Percentiles rank a stretch among this genome's conserved stretches.
Conservation (phyloP, 2,113 vertebrate genomes). For the Mobula hypostoma region DNA sequence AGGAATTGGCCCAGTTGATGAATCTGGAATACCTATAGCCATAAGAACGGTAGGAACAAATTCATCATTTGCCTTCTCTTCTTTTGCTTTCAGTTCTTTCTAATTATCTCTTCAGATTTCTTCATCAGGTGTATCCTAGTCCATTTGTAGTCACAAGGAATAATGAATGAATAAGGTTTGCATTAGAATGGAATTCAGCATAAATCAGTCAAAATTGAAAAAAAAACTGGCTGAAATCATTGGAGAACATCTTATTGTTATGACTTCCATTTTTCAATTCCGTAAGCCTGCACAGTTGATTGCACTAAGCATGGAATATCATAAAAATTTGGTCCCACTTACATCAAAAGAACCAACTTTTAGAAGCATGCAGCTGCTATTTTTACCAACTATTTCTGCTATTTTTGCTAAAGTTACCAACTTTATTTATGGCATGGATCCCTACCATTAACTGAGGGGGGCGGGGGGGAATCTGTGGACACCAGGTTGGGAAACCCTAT, state of each 20-base stretch:
- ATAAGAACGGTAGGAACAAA: slow-evolving; percentile 82
- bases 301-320: too few relatives aligned
- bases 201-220: slow-evolving; percentile 31
- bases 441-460: too few relatives aligned
- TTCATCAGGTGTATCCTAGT: not conserved
- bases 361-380: too few relatives aligned
- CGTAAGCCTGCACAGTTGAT: not conserved
- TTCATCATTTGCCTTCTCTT: not conserved
- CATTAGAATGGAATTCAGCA: slow-evolving; percentile 25
- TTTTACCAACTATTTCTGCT: too few relatives aligned
- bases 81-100: not conserved
- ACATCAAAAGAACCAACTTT: too few relatives aligned
- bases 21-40: slow-evolving; percentile 89
- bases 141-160: not conserved
- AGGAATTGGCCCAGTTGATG: slow-evolving; percentile 87
- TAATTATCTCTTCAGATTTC: not conserved
- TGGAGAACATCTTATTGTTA: not conserved
- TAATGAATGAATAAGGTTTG: not conserved
- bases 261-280: not conserved
- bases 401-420: too few relatives aligned
- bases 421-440: too few relatives aligned
- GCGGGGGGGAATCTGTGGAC: too few relatives aligned
- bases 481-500: too few relatives aligned
- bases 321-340: too few relatives aligned
- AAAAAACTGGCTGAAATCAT: not conserved